These are phyloP conservation scores for Penaeus monodon DNA, from an alignment of 2,888 invertebrate species.

Conservation along the genomic window DNA sequence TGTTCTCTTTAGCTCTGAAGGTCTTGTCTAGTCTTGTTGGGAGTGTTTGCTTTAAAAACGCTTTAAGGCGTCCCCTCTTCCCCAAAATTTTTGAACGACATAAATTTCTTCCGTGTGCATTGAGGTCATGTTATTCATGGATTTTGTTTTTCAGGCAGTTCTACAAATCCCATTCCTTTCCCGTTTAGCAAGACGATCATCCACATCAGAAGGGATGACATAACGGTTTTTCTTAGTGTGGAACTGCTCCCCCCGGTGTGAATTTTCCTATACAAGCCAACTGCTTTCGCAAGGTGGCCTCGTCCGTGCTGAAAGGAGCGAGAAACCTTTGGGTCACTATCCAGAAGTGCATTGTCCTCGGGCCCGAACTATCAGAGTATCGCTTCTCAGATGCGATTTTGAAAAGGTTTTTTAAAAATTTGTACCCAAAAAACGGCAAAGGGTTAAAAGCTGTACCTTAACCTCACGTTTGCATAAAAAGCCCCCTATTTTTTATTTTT, in stretches of 20 bases:
- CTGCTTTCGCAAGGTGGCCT: slow-evolving; percentile 32
- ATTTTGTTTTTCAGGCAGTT: slow-evolving; percentile 43
- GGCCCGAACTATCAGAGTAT: slow-evolving; percentile 28
- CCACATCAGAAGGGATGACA: slow-evolving; percentile 16
- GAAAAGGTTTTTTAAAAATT: slow-evolving; percentile 53
- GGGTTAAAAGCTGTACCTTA: slow-evolving; percentile 36
- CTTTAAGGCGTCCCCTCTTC: slow-evolving; percentile 45
- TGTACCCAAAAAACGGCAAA: slow-evolving; percentile 53
- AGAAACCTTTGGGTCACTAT: slow-evolving; percentile 45
- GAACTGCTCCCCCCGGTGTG: slow-evolving; percentile 50
- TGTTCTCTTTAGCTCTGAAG: slow-evolving; percentile 22
- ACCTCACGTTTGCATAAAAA: slow-evolving; percentile 43
- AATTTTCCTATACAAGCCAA: slow-evolving; percentile 33
- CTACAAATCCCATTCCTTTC: slow-evolving; percentile 46
- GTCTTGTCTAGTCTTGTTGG: slow-evolving; percentile 46
- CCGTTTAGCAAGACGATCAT: slow-evolving; percentile 28
- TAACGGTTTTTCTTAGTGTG: slow-evolving; percentile 38
- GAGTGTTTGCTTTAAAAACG: slow-evolving; percentile 29
- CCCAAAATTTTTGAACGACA: slow-evolving; percentile 45
- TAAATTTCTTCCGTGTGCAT: slow-evolving; percentile 49
- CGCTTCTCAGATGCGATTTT: slow-evolving; percentile 47
- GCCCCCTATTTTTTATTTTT: slow-evolving; percentile 51
- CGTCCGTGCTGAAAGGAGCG: slow-evolving; percentile 38
- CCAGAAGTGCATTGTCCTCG: slow-evolving; percentile 29
- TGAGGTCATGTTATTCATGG: slow-evolving; percentile 30